Conservation (phyloP, 2,113 vertebrate genomes). For the Ahaetulla prasina region DNA sequence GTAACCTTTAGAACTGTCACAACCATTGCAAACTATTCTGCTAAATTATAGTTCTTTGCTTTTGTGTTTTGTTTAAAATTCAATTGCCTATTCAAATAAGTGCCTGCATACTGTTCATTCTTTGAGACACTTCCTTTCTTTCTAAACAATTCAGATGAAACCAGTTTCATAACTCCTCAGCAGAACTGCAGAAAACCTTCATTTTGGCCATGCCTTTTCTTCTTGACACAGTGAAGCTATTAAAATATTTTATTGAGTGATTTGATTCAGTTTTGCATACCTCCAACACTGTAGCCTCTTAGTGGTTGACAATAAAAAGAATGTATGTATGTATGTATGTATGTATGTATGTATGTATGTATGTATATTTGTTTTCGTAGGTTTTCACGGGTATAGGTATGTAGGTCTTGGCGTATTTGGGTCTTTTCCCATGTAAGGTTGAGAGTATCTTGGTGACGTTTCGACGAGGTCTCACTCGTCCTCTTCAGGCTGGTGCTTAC, state of each 20-base stretch:
- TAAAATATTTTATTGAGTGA: not conserved
- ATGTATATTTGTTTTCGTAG: no score
- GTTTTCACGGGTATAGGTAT: no score
- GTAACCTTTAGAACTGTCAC: not conserved
- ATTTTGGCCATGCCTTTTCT: slow-evolving; percentile 33
- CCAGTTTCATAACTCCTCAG: slow-evolving; percentile 29
- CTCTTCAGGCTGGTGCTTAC: no score
- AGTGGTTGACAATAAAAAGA: not conserved
- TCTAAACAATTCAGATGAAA: slow-evolving; percentile 27
- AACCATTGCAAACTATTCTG: not conserved
- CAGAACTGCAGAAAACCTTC: slow-evolving; percentile 30
- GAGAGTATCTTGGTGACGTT: no score
- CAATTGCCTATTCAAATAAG: not conserved
- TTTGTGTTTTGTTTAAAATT: not conserved
- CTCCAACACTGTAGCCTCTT: not conserved
- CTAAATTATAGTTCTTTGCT: not conserved
- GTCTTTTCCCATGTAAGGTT: no score
- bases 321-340: no score
- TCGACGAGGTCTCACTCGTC: no score
- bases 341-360: no score
- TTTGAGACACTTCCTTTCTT: slow-evolving; percentile 13
- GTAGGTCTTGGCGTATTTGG: no score
- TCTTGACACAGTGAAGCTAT: slow-evolving; percentile 18
- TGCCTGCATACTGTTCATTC: slow-evolving; percentile 9
- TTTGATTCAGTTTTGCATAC: not conserved